Evolutionary conservation across 2,113 vertebrate species (phyloP).

Genomic region (Pseudopipra pipra): DNA sequence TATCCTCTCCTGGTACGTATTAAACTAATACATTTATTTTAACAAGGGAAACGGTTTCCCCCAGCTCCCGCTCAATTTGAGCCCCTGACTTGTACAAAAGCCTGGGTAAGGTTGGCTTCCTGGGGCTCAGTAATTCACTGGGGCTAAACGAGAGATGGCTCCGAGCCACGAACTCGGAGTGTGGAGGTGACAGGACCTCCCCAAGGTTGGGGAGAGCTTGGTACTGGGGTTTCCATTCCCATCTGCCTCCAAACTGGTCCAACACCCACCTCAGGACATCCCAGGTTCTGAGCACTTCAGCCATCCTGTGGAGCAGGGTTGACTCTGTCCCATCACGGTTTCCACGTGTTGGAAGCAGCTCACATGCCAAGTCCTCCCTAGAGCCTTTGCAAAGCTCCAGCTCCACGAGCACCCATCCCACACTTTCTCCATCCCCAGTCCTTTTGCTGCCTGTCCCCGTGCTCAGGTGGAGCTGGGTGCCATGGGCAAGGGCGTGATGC

Average conservation of each 20-base stretch:
- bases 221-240: background rate
- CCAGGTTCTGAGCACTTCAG: background rate
- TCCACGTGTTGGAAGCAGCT: background rate
- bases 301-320: background rate
- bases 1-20: slow-evolving; percentile 70
- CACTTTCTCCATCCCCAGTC: rapidly evolving
- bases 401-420: background rate
- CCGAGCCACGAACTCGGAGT: slow-evolving; percentile 30
- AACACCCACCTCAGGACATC: background rate
- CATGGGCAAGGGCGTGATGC: rapidly evolving
- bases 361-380: background rate
- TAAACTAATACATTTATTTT: slow-evolving; percentile 73
- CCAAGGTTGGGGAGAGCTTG: background rate
- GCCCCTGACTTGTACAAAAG: slow-evolving; percentile 51
- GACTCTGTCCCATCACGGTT: rapidly evolving
- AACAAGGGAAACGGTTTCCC: slow-evolving; percentile 70
- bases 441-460: background rate
- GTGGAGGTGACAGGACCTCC: slow-evolving; percentile 24
- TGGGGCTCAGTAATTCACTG: slow-evolving; percentile 55
- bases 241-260: background rate
- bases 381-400: rapidly evolving
- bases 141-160: slow-evolving; percentile 62
- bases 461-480: background rate
- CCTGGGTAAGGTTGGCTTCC: slow-evolving; percentile 39
- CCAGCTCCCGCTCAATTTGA: slow-evolving; percentile 63